Evolutionary conservation across 2,797 vertebrate species (phyloP), one percentile per base, ranked within the genome.

Genomic region (Xenopus petersii): DNA sequence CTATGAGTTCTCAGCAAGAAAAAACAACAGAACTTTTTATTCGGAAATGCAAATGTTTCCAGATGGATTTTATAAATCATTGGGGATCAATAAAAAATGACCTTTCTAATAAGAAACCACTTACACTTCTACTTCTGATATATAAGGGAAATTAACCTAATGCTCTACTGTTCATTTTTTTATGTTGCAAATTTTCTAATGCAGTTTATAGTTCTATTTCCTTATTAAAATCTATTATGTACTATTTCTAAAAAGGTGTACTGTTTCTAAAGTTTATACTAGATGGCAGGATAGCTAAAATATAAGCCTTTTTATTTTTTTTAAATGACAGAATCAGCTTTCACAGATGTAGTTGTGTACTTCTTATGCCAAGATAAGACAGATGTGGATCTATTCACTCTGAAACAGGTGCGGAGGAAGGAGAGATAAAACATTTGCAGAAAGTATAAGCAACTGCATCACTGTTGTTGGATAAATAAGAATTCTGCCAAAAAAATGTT

Each of bases 361-460:
- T 89, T 89, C 85, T 88, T 87, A 88, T 90, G 91, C 91, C 91
- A 93, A 92, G 89, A 93, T 84, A 88, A 92, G 91, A 91, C 92
- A 93, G 92, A 93, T 92, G 92, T 91, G 89, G 83, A 82, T 90
- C 89, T 91, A 90, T 91, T 91, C 90, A 89, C 89, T 90, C 81
- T 85, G 91, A 87, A 90, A 92, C 91, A 93, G 91, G 92, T 93
- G 92, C 88, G 84, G 87, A 87, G 86, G 91, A 90, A 90, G 89
- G 87, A 88, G 86, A 91, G 90, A 93, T 91, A 92, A 93, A 93
- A 91, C 92, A 92, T 92, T 92, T 87, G 89, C 87, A 88, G 86
- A 87, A 87, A 90, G 84, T 91, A 87, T 90, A 91, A 92, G 91
- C 89, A 91, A 91, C 88, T 88, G 84, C 83, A 88, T 89, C 1